A percentile compares a stretch with the other conserved stretches of the same genome.
Evolutionary conservation across 2,113 vertebrate genomes (phyloP).

Genomic region (Syngnathus typhle): DNA sequence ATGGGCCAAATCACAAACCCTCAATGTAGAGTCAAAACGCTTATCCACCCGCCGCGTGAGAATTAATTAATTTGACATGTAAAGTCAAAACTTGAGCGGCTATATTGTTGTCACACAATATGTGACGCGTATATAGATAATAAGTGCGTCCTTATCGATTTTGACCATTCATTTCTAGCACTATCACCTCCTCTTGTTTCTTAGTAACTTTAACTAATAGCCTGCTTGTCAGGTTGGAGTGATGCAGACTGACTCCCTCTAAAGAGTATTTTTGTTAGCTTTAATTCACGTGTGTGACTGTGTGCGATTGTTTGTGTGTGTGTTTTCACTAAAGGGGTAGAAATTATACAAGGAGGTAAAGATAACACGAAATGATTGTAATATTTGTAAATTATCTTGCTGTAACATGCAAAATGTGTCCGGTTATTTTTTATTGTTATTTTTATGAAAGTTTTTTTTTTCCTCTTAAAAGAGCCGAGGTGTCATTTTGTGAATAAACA

Average conservation of each 20-base stretch:
- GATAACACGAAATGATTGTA: slow-evolving; percentile 76
- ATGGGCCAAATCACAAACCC: slow-evolving; percentile 43
- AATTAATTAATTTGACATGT: slow-evolving; percentile 38
- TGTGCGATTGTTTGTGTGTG: slow-evolving; percentile 31
- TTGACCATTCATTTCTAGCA: slow-evolving; percentile 51
- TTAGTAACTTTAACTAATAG: slow-evolving; percentile 68
- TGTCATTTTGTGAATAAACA: slow-evolving; percentile 81
- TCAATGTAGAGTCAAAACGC: slow-evolving; percentile 23
- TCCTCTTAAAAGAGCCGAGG: slow-evolving; percentile 73
- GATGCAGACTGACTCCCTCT: slow-evolving; percentile 63
- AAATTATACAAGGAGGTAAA: slow-evolving; percentile 62
- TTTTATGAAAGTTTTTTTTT: slow-evolving; percentile 78
- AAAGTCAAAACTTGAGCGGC: slow-evolving; percentile 36
- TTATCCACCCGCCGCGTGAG: slow-evolving; percentile 36
- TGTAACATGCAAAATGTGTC: slow-evolving; percentile 80
- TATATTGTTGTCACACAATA: slow-evolving; percentile 31
- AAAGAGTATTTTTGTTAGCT: slow-evolving; percentile 69
- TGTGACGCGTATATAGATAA: slow-evolving; percentile 40
- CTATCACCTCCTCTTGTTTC: slow-evolving; percentile 55
- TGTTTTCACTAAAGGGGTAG: slow-evolving; percentile 67
- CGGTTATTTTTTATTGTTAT: slow-evolving; percentile 82
- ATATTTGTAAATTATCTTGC: slow-evolving; percentile 80
- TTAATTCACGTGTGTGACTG: slow-evolving; percentile 48
- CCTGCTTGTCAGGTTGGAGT: slow-evolving; percentile 55
- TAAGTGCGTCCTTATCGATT: slow-evolving; percentile 53